A percentile compares a stretch with the other conserved stretches of the same genome.
These are phyloP conservation scores for Liasis olivaceus DNA, from an alignment of 2,797 vertebrate species.

Conservation along the genomic window DNA sequence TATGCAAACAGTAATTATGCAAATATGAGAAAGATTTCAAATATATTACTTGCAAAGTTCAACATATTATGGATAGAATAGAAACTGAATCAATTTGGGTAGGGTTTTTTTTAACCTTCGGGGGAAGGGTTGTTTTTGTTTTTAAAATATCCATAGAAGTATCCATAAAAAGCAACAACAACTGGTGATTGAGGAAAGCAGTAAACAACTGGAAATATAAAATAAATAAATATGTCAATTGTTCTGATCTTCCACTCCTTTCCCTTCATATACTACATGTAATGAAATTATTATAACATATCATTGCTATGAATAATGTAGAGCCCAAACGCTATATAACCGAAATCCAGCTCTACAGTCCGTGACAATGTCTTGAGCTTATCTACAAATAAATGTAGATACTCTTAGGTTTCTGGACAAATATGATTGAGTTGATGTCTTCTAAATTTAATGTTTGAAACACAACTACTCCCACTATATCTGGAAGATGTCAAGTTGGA, in stretches of 20 bases:
- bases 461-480: too few relatives aligned
- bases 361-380: too few relatives aligned
- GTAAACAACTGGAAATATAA: neutral
- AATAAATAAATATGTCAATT: neutral
- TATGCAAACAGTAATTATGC: conserved; percentile 30
- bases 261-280: neutral
- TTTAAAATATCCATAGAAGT: neutral
- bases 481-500: too few relatives aligned
- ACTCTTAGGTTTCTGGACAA: too few relatives aligned
- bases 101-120: neutral
- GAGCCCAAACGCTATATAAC: too few relatives aligned
- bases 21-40: conserved; percentile 20
- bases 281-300: neutral
- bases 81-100: neutral
- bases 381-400: too few relatives aligned
- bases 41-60: conserved; percentile 5
- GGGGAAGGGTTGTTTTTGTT: neutral
- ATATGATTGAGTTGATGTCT: too few relatives aligned
- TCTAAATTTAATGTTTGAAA: too few relatives aligned
- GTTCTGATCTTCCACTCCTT: neutral
- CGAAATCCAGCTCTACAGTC: too few relatives aligned
- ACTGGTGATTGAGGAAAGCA: neutral
- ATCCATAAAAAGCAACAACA: neutral
- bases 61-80: neutral
- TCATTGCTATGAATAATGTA: neutral